A percentile compares a stretch with the other conserved stretches of the same genome.
phyloP scores from a whole-genome alignment of 2,113 vertebrate genomes.

The Ia io region DNA sequence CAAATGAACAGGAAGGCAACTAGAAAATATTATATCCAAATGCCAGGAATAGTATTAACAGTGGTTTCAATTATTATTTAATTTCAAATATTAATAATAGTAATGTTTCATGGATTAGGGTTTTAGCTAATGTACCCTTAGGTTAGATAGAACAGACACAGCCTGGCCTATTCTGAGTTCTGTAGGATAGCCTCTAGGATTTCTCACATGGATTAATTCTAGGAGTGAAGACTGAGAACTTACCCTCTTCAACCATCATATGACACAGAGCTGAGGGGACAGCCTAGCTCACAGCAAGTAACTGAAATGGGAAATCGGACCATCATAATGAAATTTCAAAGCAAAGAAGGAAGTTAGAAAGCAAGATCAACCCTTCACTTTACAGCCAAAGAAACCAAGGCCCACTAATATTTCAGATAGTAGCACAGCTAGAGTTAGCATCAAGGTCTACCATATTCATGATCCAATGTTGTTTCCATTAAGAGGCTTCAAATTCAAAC shows the following conservation, averaged over 20 bases:
- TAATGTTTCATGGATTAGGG: background rate
- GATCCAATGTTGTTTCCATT: background rate
- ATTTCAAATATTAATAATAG: background rate
- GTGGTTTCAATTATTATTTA: background rate
- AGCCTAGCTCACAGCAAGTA: background rate
- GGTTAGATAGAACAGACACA: background rate
- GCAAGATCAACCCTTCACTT: background rate
- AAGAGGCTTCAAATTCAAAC: background rate
- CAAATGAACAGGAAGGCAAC: constrained; percentile 1
- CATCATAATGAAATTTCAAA: background rate
- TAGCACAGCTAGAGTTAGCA: background rate
- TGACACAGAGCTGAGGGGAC: background rate
- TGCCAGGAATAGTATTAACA: constrained; percentile 11
- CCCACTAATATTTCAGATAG: background rate
- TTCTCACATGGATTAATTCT: constrained; percentile 23
- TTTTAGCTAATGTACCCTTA: background rate
- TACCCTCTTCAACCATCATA: background rate
- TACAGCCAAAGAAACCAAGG: background rate
- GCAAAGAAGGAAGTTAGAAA: constrained; percentile 30
- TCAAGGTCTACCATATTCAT: background rate
- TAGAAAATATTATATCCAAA: constrained; percentile 10
- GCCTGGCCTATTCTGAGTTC: background rate
- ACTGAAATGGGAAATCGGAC: background rate
- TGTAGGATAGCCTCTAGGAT: background rate
- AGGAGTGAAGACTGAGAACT: background rate